Evolutionary conservation across 2,888 invertebrate species (phyloP), one percentile per base, ranked within the genome.

Genomic region (Drosophila nr. medialis): DNA sequence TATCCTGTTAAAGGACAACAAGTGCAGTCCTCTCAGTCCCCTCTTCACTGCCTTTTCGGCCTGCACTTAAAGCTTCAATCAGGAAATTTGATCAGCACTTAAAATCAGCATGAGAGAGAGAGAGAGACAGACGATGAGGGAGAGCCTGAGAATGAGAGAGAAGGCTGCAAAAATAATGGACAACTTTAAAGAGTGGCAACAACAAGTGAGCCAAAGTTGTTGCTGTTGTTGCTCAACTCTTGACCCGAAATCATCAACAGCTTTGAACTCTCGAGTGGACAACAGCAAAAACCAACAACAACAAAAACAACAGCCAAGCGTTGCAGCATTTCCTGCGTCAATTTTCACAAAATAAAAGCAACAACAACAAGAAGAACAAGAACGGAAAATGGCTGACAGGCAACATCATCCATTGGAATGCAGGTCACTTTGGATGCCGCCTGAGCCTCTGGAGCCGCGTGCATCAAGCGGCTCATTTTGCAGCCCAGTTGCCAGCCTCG

Each of bases 51-150:
- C 69, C 38, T 67, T 68, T 55, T 76, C 54, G 54, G 62, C 38
- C 63, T 49, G 86, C 77, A 80, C 85, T 86, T 76, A 80, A 71
- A 86, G 87, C 79, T 76, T 74, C 85, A 86, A 77, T 77, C 87
- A 80, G 69, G 86, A 87, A 87, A 87, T 84, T 90, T 89, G 86
- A 87, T 90, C 89, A 75, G 80, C 89, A 80, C 84, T 75, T 76
- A 74, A 82, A 70, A 73, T 48, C 59, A 64, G 60, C 50, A 51
- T 69, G 18, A 4, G 24, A 40, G 48, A 8, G 15, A 21, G 49
- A 15, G 56, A 18, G n/a, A 21, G 40, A 10, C 49, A 24, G 51
- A 48, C 48, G 38, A 60, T 48, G 18, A n/a, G 27, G n/a, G 24
- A 11, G 51, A 18, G 45, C 29, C 51, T 42, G 32, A 24, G 59